Base-by-base conservation (phyloP, 2,113 vertebrate species). In the Aspiorhynchus laticeps region DNA sequence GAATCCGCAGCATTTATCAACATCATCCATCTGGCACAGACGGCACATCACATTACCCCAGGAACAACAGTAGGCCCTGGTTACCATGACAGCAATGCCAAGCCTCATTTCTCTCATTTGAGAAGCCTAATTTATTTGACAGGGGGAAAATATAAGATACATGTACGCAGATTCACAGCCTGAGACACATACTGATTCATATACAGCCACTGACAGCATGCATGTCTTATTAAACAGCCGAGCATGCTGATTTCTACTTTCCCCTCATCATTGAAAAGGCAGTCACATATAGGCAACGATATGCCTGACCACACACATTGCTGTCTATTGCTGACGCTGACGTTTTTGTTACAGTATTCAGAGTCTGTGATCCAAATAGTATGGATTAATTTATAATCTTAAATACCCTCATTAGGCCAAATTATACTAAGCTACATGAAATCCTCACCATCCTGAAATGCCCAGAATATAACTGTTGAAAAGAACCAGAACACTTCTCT, bases 21-120 rank as follows among this genome's bases (percentile, higher is more conserved):
- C 86, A 77, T 87, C 86, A 87, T 38, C 74, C 59, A 71, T 77
- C 31, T 87, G 86, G 86, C 61, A 87, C 53, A 36, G 33, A 12
- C 51, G 8, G 65, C 71, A 74, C 59, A 83, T 48, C 71, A 77
- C 46, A 63, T 77, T 59, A 76, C 69, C 69, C 51, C 56, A 14
- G 69, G 24, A 87, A 43, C 78, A 87, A 63, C n/a, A 51, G 80
- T 53, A 77, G 46, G 41, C 74, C 63, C 48, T 53, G 81, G 63
- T 78, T 67, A 86, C 85, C 38, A 48, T 69, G 67, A 46, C 46
- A 43, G 28, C 80, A 87, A 77, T 87, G 80, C 86, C 71, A 83
- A 65, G 73, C 31, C 43, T 67, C 86, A 87, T 71, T 75, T 38
- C 51, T 84, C 33, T 51, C 69, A 75, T 84, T 59, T 74, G 69